Evolutionary conservation across 2,888 invertebrate genomes (phyloP).

Genomic region (Tipula confusa): DNA sequence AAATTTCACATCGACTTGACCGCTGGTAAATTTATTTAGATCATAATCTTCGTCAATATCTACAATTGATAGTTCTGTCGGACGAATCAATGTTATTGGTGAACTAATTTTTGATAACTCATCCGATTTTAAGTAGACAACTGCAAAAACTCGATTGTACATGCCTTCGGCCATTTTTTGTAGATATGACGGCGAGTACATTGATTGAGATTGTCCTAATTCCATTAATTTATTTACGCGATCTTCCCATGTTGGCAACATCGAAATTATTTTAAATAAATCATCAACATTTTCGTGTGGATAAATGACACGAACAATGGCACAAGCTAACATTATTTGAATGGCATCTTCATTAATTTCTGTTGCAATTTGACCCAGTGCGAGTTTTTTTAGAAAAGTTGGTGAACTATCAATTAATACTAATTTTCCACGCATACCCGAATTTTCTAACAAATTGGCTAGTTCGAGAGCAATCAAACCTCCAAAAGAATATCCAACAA

Average conservation of each 20-base stretch:
- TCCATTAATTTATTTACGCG: slow-evolving; percentile 54
- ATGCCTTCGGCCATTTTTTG: slow-evolving; percentile 47
- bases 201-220: slow-evolving; percentile 46
- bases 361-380: slow-evolving; percentile 42
- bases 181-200: slow-evolving; percentile 49
- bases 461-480: slow-evolving; percentile 72
- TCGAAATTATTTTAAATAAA: slow-evolving; percentile 49
- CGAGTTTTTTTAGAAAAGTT: slow-evolving; percentile 57
- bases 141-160: slow-evolving; percentile 56
- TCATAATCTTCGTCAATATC: slow-evolving; percentile 62
- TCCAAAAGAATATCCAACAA: slow-evolving; percentile 90
- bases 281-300: slow-evolving; percentile 44
- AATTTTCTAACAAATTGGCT: slow-evolving; percentile 63
- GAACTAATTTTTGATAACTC: slow-evolving; percentile 54
- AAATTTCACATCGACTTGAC: slow-evolving; percentile 56
- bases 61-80: slow-evolving; percentile 56
- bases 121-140: slow-evolving; percentile 51
- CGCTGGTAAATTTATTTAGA: slow-evolving; percentile 56
- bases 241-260: slow-evolving; percentile 55
- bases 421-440: slow-evolving; percentile 60
- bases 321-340: slow-evolving; percentile 43
- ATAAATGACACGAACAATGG: slow-evolving; percentile 43
- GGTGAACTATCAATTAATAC: slow-evolving; percentile 81
- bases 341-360: slow-evolving; percentile 43
- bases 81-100: slow-evolving; percentile 59